Evolutionary conservation across 30 jellyfish, hydroid and myxozoan species (phyloP).

Genomic region (Cassiopea xamachana): DNA sequence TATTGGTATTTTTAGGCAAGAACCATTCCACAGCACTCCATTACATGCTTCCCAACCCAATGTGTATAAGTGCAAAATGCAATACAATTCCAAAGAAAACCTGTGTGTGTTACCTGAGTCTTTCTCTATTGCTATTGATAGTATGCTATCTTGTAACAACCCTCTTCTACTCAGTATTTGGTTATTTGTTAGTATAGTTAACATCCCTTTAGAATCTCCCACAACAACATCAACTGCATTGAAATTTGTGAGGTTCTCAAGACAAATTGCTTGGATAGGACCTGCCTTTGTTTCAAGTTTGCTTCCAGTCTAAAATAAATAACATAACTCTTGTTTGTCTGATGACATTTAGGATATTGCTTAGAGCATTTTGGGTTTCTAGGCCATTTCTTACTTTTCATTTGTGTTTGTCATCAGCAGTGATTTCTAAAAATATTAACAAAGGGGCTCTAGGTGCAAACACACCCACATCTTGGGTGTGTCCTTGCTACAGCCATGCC

Average conservation of each 20-base stretch:
- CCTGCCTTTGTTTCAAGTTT: constrained; percentile 91
- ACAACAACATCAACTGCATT: constrained; percentile 72
- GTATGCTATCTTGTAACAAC: constrained; percentile 57
- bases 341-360: no score
- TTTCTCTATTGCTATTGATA: constrained; percentile 53
- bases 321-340: background rate
- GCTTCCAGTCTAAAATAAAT: constrained; percentile 21
- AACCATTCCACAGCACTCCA: no score
- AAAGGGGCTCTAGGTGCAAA: no score
- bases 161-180: constrained; percentile 84
- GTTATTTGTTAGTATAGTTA: constrained; percentile 82
- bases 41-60: background rate
- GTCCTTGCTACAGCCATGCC: no score
- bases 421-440: no score
- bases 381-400: no score
- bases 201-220: constrained; percentile 88
- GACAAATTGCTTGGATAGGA: constrained; percentile 71
- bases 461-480: no score
- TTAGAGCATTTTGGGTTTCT: no score
- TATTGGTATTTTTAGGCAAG: no score
- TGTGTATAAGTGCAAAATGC: background rate
- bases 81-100: background rate
- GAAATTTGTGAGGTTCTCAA: constrained; percentile 81
- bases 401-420: no score
- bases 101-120: constrained; percentile 70